These are phyloP conservation scores for Tauraco hartlaubi DNA, from an alignment of 2,797 vertebrate species.

Conservation along the genomic window DNA sequence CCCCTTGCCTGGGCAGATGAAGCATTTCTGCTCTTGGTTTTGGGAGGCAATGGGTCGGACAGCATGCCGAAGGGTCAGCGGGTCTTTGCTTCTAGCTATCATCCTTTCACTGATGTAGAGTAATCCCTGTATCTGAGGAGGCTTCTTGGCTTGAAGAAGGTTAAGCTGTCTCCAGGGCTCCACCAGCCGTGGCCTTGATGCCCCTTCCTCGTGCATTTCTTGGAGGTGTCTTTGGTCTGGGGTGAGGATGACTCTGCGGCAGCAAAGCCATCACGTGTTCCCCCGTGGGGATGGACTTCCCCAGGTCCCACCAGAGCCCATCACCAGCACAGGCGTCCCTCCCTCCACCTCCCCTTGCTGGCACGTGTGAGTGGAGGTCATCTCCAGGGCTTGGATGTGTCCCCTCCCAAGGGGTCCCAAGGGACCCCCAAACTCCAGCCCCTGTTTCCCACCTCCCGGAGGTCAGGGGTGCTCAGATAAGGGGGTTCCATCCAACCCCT, in stretches of 20 bases:
- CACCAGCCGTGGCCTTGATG: not conserved
- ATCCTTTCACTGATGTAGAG: not conserved
- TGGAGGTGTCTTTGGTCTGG: not conserved
- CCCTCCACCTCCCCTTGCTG: not conserved
- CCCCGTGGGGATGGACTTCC: not conserved
- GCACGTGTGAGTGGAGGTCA: rapidly evolving
- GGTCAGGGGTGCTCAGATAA: not conserved
- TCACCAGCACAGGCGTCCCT: not conserved
- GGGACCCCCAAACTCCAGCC: not conserved
- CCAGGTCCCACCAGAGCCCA: not conserved
- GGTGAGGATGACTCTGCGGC: not conserved
- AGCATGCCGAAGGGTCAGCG: rapidly evolving
- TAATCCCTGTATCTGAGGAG: not conserved
- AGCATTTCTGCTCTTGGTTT: not conserved
- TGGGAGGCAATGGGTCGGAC: rapidly evolving
- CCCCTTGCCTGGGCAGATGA: not conserved
- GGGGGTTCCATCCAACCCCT: not conserved
- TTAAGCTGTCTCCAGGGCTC: not conserved
- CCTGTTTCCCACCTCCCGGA: rapidly evolving
- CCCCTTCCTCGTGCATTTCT: not conserved
- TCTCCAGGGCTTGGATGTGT: not conserved
- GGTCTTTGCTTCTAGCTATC: not conserved
- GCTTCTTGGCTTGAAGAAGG: not conserved
- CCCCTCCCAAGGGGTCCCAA: rapidly evolving
- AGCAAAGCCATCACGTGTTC: not conserved